Percentiles rank a stretch among this genome's conserved stretches.
Conservation (phyloP, 2,113 vertebrate genomes). For the Malurus alboscapulatus region DNA sequence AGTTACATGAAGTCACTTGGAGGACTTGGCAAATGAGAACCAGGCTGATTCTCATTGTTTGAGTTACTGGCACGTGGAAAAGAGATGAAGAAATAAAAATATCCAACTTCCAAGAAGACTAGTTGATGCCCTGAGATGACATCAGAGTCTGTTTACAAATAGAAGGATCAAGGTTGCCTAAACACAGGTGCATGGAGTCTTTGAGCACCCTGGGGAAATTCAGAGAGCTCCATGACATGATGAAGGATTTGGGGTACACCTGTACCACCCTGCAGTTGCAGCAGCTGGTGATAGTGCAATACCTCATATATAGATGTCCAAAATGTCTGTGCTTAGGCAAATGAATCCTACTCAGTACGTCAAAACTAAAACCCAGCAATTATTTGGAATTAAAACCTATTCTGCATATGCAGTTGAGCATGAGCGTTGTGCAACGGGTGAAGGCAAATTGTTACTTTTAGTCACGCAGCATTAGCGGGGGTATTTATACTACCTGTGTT, state of each 20-base stretch:
- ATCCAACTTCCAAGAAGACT: background rate
- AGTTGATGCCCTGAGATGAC: background rate
- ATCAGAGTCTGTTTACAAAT: background rate
- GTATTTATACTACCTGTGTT: background rate
- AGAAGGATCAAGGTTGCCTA: background rate
- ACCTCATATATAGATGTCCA: background rate
- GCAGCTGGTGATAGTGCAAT: background rate
- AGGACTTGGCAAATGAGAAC: background rate
- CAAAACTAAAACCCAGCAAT: slow-evolving; percentile 12
- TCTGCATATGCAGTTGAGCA: background rate
- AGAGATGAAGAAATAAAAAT: background rate
- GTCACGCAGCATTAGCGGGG: background rate
- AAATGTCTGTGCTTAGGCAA: background rate
- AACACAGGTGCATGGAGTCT: background rate
- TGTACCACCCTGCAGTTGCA: background rate
- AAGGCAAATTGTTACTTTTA: background rate
- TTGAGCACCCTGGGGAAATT: background rate
- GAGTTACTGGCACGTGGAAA: background rate
- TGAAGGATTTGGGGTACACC: background rate
- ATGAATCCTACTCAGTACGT: background rate
- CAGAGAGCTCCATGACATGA: background rate
- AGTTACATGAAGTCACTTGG: background rate
- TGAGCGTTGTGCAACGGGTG: background rate
- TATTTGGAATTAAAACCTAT: slow-evolving; percentile 13
- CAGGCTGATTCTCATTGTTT: background rate